Conservation (phyloP, 2,888 invertebrate species). For the Falcaria lacertinaria region DNA sequence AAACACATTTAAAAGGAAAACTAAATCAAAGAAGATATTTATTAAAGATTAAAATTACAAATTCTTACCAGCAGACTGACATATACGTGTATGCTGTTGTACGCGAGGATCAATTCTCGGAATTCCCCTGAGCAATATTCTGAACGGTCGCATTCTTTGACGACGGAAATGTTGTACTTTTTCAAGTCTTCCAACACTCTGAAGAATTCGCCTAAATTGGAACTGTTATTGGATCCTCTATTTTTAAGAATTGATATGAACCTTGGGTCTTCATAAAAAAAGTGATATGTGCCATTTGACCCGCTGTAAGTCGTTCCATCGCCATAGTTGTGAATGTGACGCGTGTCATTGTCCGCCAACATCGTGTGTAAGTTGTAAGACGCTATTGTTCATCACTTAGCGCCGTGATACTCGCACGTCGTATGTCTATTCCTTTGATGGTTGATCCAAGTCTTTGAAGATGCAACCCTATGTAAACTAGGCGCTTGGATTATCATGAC, state of each 20-base stretch:
- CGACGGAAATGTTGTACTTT: slow-evolving; percentile 58
- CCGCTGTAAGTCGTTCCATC: slow-evolving; percentile 17
- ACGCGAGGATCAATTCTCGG: slow-evolving; percentile 80
- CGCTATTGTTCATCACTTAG: slow-evolving; percentile 56
- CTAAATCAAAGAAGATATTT: background rate
- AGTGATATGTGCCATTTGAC: slow-evolving; percentile 40
- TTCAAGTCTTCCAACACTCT: slow-evolving; percentile 56
- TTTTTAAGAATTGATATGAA: slow-evolving; percentile 55
- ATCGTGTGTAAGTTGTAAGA: slow-evolving; percentile 33
- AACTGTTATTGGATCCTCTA: slow-evolving; percentile 45
- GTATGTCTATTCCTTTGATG: background rate
- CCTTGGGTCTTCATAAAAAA: slow-evolving; percentile 51
- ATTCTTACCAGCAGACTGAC: slow-evolving; percentile 86
- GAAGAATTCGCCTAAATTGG: slow-evolving; percentile 55
- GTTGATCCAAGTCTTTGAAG: background rate
- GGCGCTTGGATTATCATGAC: background rate
- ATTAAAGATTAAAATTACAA: background rate
- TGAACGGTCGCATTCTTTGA: slow-evolving; percentile 58
- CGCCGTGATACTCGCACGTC: slow-evolving; percentile 1
- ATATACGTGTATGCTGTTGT: slow-evolving; percentile 89
- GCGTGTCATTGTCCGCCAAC: slow-evolving; percentile 54
- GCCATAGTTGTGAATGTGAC: slow-evolving; percentile 24
- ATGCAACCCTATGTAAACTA: background rate
- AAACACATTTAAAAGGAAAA: background rate
- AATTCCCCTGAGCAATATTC: slow-evolving; percentile 81